phyloP scores from a whole-genome alignment of 1,140 invertebrate genomes.

The Ctenoplectra terminalis region DNA sequence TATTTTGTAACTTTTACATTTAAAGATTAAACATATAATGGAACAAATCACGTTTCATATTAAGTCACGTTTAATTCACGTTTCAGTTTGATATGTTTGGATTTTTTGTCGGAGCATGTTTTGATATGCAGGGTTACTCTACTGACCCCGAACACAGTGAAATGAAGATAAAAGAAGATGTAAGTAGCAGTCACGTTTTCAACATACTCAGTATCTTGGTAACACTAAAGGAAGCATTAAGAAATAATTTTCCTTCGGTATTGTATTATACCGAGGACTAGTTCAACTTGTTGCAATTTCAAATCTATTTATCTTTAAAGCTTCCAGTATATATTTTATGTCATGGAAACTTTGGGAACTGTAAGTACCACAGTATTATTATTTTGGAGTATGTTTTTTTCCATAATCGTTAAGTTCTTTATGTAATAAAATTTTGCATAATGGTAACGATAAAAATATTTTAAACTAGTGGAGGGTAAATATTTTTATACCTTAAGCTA shows the following conservation, averaged over 20 bases:
- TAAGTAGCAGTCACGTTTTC: conserved; percentile 74
- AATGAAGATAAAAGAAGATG: conserved; percentile 77
- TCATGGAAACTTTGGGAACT: conserved; percentile 76
- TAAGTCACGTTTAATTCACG: conserved; percentile 81
- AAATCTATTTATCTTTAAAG: conserved; percentile 36
- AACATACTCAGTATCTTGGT: conserved; percentile 60
- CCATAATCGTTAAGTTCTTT: not conserved
- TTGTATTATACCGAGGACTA: not conserved
- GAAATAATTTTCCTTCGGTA: conserved; percentile 15
- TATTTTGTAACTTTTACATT: conserved; percentile 1
- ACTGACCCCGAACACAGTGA: conserved; percentile 78
- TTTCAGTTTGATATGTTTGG: conserved; percentile 73
- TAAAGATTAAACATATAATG: not conserved
- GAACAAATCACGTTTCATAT: conserved; percentile 56
- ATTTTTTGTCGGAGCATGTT: conserved; percentile 70
- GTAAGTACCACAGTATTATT: conserved; percentile 71
- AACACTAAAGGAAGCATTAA: conserved; percentile 30
- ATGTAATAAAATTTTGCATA: not conserved
- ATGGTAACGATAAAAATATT: not conserved
- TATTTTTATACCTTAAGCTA: not conserved
- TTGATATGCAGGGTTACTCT: conserved; percentile 79
- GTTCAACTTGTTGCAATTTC: conserved; percentile 1
- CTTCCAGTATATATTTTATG: conserved; percentile 15
- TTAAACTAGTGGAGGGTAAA: not conserved
- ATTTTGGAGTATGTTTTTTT: not conserved